Conservation (phyloP, 2,797 vertebrate genomes). For the Poliocrania exsul region DNA sequence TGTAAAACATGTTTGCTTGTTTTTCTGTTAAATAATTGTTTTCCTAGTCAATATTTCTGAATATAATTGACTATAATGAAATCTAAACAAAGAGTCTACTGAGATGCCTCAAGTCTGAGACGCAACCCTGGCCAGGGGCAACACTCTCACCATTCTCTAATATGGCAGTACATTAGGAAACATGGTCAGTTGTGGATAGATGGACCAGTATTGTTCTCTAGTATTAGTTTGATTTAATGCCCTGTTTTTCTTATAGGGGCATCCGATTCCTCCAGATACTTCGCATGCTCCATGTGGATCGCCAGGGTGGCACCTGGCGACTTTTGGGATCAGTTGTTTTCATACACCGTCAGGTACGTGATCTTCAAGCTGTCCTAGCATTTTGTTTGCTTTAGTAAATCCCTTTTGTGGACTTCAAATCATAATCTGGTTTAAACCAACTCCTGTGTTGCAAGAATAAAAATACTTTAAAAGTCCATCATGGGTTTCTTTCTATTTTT, state of each 20-base stretch:
- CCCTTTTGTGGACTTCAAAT: background rate
- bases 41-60: background rate
- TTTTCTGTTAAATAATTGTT: background rate
- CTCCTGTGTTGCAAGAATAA: background rate
- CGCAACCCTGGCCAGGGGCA: background rate
- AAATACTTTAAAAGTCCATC: background rate
- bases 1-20: background rate
- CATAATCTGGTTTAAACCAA: background rate
- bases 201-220: background rate
- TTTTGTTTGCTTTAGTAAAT: background rate
- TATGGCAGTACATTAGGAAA: background rate
- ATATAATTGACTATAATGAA: background rate
- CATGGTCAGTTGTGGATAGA: background rate
- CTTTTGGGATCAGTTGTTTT: conserved; percentile 91
- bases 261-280: conserved; percentile 91
- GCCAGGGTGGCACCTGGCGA: conserved; percentile 90
- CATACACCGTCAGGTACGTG: conserved; percentile 87
- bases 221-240: background rate
- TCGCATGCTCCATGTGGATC: conserved; percentile 91
- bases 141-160: background rate
- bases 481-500: background rate
- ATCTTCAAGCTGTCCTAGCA: background rate
- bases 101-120: background rate
- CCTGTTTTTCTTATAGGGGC: conserved; percentile 72
- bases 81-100: background rate